phyloP scores from a whole-genome alignment of 2,888 invertebrate species.

The Saturnia japonica region DNA sequence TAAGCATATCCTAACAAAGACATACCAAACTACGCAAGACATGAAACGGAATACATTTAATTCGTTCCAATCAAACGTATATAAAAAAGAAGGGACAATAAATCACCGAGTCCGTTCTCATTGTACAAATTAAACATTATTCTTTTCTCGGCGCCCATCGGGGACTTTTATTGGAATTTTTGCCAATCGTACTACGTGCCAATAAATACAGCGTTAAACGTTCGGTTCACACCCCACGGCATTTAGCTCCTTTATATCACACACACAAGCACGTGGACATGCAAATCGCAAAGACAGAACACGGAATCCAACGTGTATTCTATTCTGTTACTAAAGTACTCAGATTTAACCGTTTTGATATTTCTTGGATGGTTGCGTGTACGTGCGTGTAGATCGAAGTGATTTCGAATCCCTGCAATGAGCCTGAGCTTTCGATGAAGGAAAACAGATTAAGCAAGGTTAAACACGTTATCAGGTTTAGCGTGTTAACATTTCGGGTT shows the following conservation, averaged over 20 bases:
- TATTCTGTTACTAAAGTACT: conserved; percentile 66
- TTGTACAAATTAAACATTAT: conserved; percentile 79
- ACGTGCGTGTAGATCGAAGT: no score
- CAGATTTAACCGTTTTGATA: conserved; percentile 47
- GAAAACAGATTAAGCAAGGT: no score
- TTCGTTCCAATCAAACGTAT: conserved; percentile 20
- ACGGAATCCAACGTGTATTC: conserved; percentile 76
- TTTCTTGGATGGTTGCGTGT: conserved; percentile 28
- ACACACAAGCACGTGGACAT: conserved; percentile 52
- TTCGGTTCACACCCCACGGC: conserved; percentile 66
- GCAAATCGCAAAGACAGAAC: conserved; percentile 77
- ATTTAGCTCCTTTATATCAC: conserved; percentile 62
- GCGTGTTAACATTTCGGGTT: no score
- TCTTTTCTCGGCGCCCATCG: conserved; percentile 66
- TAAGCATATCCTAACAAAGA: conserved; percentile 6
- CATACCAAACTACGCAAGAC: conserved; percentile 8
- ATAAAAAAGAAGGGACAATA: conserved; percentile 37
- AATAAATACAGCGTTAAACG: conserved; percentile 74
- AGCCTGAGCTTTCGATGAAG: no score
- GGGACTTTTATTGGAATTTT: conserved; percentile 80
- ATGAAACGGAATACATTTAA: conserved; percentile 13
- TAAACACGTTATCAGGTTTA: no score
- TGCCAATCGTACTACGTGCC: conserved; percentile 76
- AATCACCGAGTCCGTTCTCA: conserved; percentile 61
- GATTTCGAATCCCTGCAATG: no score